phyloP scores from a whole-genome alignment of 2,888 invertebrate genomes.

The Hermaeophaga mercurialis region DNA sequence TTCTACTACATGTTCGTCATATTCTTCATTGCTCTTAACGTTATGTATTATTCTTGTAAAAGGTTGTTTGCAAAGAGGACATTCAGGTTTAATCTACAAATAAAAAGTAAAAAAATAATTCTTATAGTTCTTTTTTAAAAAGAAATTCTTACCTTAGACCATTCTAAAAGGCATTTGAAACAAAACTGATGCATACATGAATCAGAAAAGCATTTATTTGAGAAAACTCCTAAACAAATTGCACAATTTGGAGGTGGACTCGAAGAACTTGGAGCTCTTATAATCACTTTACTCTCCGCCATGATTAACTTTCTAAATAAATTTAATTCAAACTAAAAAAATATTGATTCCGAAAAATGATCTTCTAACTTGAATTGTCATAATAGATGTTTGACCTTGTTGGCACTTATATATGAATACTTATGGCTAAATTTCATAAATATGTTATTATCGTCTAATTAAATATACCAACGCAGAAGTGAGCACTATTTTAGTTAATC shows the following conservation, averaged over 20 bases:
- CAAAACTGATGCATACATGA: conserved; percentile 94
- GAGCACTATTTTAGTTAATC: neutral
- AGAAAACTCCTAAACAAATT: conserved; percentile 85
- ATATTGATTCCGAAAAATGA: conserved; percentile 18
- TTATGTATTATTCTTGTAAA: conserved; percentile 93
- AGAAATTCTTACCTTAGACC: conserved; percentile 79
- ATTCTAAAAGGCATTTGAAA: conserved; percentile 88
- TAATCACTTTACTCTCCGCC: conserved; percentile 45
- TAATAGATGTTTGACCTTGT: conserved; percentile 28
- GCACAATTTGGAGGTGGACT: conserved; percentile 86
- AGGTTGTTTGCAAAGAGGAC: conserved; percentile 91
- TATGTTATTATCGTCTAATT: neutral
- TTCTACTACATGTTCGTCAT: conserved; percentile 76
- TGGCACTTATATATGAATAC: conserved; percentile 11
- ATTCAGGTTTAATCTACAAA: conserved; percentile 84
- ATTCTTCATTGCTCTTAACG: conserved; percentile 84
- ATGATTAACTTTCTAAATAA: conserved; percentile 32
- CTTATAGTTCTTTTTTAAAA: neutral
- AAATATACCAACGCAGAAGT: neutral
- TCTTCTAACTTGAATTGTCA: conserved; percentile 30
- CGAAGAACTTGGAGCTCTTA: conserved; percentile 43
- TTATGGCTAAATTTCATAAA: neutral
- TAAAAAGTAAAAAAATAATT: neutral
- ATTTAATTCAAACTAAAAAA: conserved; percentile 6
- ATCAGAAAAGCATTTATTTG: conserved; percentile 90